These are phyloP conservation scores for Borostomias antarcticus DNA, from an alignment of 2,797 vertebrate species.

Conservation along the genomic window DNA sequence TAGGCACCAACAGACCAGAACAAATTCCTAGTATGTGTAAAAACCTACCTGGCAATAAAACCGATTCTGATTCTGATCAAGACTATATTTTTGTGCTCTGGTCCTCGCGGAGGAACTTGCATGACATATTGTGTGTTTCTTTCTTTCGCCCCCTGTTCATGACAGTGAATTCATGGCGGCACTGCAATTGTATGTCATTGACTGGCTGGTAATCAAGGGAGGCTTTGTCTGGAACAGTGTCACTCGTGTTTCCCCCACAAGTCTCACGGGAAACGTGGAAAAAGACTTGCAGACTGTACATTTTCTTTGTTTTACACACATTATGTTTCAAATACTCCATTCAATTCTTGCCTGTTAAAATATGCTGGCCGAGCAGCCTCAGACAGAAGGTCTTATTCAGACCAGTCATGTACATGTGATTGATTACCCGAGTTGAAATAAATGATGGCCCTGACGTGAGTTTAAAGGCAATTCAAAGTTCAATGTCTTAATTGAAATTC, in stretches of 20 bases:
- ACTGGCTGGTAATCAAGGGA: neutral
- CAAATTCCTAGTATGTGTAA: no score
- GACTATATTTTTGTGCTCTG: no score
- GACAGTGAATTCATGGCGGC: neutral
- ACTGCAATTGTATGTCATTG: neutral
- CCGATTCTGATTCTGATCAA: no score
- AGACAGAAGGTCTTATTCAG: neutral
- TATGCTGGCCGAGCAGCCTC: neutral
- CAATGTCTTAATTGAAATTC: constrained; percentile 35
- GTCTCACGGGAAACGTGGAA: neutral
- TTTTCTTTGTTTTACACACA: neutral
- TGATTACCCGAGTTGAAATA: neutral
- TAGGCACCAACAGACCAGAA: no score
- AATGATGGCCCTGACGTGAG: neutral
- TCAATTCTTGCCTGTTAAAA: neutral
- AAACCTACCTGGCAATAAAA: no score
- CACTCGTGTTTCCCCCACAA: neutral
- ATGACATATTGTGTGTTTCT: no score
- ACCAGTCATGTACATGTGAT: neutral
- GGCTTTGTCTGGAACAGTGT: neutral
- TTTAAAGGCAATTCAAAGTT: no score
- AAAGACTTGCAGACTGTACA: neutral
- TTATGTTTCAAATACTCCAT: neutral
- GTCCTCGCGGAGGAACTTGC: no score
- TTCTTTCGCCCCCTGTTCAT: neutral